A percentile compares a stretch with the other conserved stretches of the same genome.
phyloP scores from a whole-genome alignment of 2,888 invertebrate genomes.

The Nomada hirtipes region DNA sequence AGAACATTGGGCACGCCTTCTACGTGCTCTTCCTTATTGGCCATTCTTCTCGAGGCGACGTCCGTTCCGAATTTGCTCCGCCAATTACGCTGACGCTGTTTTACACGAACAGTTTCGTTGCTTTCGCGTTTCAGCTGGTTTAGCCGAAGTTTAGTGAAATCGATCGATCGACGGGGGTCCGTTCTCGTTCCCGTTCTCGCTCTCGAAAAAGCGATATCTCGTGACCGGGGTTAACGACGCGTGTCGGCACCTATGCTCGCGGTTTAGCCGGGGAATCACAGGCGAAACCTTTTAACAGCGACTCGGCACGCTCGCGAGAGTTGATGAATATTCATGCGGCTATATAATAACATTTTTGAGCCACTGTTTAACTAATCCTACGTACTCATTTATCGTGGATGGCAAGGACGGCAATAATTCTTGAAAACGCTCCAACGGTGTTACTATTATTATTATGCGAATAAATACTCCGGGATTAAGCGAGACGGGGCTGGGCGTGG shows the following conservation, averaged over 20 bases:
- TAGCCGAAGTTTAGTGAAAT: not conserved
- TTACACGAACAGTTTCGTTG: slow-evolving; percentile 59
- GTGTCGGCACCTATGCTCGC: slow-evolving; percentile 4
- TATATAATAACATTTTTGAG: slow-evolving; percentile 85
- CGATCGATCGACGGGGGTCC: slow-evolving; percentile 5
- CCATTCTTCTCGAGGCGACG: slow-evolving; percentile 70
- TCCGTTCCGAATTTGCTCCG: slow-evolving; percentile 68
- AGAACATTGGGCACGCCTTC: slow-evolving; percentile 73
- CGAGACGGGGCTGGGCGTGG: slow-evolving; percentile 67
- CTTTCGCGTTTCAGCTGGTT: slow-evolving; percentile 13
- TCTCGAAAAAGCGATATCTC: not conserved
- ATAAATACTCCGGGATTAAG: slow-evolving; percentile 83
- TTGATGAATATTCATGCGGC: slow-evolving; percentile 84
- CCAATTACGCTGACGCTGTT: slow-evolving; percentile 76
- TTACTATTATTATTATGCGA: slow-evolving; percentile 83
- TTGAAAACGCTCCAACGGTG: slow-evolving; percentile 83
- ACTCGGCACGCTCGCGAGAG: slow-evolving; percentile 57
- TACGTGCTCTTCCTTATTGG: slow-evolving; percentile 78
- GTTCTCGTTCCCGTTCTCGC: too few relatives aligned
- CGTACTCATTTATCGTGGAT: slow-evolving; percentile 84
- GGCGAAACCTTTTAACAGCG: slow-evolving; percentile 73
- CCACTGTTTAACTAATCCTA: slow-evolving; percentile 85
- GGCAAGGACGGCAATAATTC: slow-evolving; percentile 84
- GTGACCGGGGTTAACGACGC: not conserved
- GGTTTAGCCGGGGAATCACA: slow-evolving; percentile 47